Base-by-base conservation (phyloP, 2,888 invertebrate species). In the Atethmia centrago region DNA sequence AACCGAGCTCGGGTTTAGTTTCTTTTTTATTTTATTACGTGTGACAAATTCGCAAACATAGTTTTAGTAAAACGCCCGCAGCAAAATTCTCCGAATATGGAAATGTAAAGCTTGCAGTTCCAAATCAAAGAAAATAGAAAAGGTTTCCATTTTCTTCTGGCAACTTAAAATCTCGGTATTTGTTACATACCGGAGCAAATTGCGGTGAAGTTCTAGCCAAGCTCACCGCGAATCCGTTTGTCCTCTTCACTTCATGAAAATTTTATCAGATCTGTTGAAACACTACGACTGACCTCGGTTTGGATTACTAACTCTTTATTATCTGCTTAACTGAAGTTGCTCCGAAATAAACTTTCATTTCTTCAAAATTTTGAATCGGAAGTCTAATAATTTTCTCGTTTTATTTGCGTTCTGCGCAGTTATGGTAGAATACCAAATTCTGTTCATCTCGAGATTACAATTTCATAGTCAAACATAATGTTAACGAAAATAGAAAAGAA, bases 221-320 rank as follows among this genome's bases (percentile, higher is more conserved):
- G 66, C 47, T 73, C 68, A 42, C 40, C 45, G 12, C 21, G 45
- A 75, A 76, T 85, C 62, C 70, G 67, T 83, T 76, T 64, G 58
- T 61, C 14, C 53, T 84, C 47, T 71, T 66, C 47, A 81, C 40
- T 71, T 78, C 71, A 79, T 79, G 67, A 84, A 72, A 70, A 53
- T 76, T 79, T 79, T 70, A 82, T 76, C 49, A 70, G 61, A 70
- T 71, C 55, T 61, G 36, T 55, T 55, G 65, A 61, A 56, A 42
- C 25, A 71, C 59, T 59, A 31, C 51, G 62, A 51, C 71, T 71
- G 62, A 63, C 71, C 45, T n/a, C 42, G 42, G 21, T 19, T 63
- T 21, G 45, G 51, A 63, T 72, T 56, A 77, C 66, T 55, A 51
- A 80, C 67, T 58, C 64, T 72, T 76, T 65, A 73, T 67, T 55